phyloP scores from a whole-genome alignment of 2,797 vertebrate species.

The Phyllotis vaccarum region DNA sequence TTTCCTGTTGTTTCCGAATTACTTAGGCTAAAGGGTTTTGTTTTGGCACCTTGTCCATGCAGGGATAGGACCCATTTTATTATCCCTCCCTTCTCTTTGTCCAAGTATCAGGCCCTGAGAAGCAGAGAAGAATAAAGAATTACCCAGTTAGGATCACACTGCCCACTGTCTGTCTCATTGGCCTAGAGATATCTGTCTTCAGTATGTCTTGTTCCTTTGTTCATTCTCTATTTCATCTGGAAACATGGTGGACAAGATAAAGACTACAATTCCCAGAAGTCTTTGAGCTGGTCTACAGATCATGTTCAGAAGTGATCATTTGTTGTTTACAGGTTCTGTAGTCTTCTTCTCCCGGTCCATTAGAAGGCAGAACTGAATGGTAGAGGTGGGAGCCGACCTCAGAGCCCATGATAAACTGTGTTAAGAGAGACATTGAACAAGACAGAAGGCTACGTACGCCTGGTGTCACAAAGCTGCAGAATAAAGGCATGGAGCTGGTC shows the following conservation, averaged over 20 bases:
- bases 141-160: neutral
- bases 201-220: neutral
- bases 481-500: no score
- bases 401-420: neutral
- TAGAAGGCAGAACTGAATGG: neutral
- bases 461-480: neutral
- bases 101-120: neutral
- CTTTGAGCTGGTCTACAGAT: neutral
- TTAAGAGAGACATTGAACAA: neutral
- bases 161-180: neutral
- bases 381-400: neutral
- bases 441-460: neutral
- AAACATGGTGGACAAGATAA: neutral
- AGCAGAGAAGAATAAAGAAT: no score
- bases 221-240: neutral
- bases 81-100: no score
- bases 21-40: neutral
- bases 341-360: neutral
- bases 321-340: neutral
- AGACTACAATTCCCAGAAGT: constrained; percentile 27
- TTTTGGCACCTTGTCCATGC: neutral
- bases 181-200: neutral
- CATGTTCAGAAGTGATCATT: neutral
- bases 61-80: neutral
- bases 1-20: neutral